Base-by-base conservation (phyloP, 2,113 vertebrate genomes). In the Uropsilus gracilis region DNA sequence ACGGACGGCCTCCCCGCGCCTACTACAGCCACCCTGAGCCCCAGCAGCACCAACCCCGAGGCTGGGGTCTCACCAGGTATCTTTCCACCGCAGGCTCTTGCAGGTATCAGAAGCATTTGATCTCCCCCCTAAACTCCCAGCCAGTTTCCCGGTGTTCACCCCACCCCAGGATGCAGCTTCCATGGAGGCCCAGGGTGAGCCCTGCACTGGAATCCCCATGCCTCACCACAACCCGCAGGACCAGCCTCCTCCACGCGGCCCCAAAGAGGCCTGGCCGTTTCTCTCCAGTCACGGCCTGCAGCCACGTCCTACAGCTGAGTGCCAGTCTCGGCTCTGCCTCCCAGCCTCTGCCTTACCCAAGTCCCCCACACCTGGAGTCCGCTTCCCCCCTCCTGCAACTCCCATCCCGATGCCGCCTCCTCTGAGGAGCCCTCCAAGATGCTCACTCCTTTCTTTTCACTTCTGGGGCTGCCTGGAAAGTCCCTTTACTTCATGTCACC, bases 101-200 rank as follows among this genome's bases (percentile, higher is more conserved):
- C 10, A 0, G 0, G n/a, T 12, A 6, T n/a, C 53, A 55, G 50
- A 53, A 20, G 53, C 53, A 22, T 22, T 9, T 12, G 24, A 37
- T 28, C 42, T 42, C 44, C 28, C 39, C n/a, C 50, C 44, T 4
- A 3, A 16, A 7, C 24, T 44, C 39, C 24, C 11, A 39, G 18
- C 8, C 0, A 1, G 17, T 37, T 53, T 76, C 44, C 46, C 6
- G 1, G 10, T 7, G 57, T 37, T 26, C 30, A 5, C 17, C 14
- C 11, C 0, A 1, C 2, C 8, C 12, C 50, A 1, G 3, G 0
- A 10, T 9, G 10, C 4, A 0, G 4, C 20, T 7, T 26, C 34
- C 9, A 4, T 1, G 8, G 30, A 44, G n/a, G 61, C 57, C 53
- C 53, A 32, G 53, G 48, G 46, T 32, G 18, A 75, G 28, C 28